Conservation (phyloP, 2,113 vertebrate species). For the Gobio gobio region DNA sequence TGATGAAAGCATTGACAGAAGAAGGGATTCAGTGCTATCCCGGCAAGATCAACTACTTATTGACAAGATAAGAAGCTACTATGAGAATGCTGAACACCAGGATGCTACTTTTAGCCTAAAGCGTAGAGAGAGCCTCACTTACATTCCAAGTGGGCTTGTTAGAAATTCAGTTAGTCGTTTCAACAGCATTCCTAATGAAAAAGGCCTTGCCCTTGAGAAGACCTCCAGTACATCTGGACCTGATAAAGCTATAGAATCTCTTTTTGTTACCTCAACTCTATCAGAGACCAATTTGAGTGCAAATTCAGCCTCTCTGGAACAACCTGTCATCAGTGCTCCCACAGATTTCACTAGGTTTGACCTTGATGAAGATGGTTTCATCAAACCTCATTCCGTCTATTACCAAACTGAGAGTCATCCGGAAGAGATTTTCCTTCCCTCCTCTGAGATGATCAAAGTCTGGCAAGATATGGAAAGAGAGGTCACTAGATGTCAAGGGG, state of each 20-base stretch:
- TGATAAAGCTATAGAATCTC: not conserved
- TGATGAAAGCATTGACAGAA: conserved; percentile 52
- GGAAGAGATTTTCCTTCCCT: conserved; percentile 80
- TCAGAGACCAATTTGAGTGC: not conserved
- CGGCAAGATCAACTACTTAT: conserved; percentile 85
- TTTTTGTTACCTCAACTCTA: not conserved
- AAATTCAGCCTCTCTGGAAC: not conserved
- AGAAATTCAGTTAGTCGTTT: conserved; percentile 83
- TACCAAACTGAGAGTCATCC: conserved; percentile 47
- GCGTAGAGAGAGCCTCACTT: conserved; percentile 90
- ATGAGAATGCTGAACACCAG: conserved; percentile 80
- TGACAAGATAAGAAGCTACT: conserved; percentile 90
- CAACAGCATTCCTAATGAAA: conserved; percentile 76
- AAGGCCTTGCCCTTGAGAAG: conserved; percentile 27
- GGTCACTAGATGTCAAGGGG: conserved; percentile 32
- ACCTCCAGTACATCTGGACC: not conserved
- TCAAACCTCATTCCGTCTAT: conserved; percentile 6
- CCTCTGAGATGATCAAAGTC: conserved; percentile 80
- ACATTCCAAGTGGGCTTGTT: conserved; percentile 91
- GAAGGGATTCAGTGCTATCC: conserved; percentile 81
- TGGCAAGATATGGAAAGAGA: conserved; percentile 82
- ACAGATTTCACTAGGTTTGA: conserved; percentile 47
- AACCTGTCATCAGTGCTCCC: conserved; percentile 29
- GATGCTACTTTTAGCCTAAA: conserved; percentile 79
- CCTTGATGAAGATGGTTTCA: conserved; percentile 17